Conservation (phyloP, 2,888 invertebrate species). For the Eurois occulta region DNA sequence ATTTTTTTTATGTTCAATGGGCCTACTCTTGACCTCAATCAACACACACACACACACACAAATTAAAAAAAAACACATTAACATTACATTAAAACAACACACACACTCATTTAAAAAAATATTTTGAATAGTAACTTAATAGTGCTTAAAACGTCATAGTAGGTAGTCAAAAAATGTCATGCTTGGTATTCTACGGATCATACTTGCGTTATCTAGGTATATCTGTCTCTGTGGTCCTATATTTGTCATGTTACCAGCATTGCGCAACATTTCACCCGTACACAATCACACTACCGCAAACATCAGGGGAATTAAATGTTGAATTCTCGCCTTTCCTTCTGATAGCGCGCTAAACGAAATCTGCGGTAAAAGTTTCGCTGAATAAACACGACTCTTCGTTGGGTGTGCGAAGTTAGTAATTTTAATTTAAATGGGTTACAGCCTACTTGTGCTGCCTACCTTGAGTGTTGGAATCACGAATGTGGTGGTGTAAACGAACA, state of each 20-base stretch:
- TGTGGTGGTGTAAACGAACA: slow-evolving; percentile 59
- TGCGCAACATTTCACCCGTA: slow-evolving; percentile 71
- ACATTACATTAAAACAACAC: too few species aligned
- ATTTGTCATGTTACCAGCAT: slow-evolving; percentile 74
- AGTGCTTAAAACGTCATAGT: neutral
- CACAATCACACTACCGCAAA: slow-evolving; percentile 76
- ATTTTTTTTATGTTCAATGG: too few species aligned
- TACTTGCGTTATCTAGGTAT: neutral
- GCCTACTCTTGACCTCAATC: too few species aligned
- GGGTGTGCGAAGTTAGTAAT: slow-evolving; percentile 63
- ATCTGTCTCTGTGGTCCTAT: neutral
- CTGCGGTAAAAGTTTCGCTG: slow-evolving; percentile 60
- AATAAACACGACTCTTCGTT: slow-evolving; percentile 61
- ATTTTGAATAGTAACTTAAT: neutral
- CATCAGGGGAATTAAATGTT: slow-evolving; percentile 73
- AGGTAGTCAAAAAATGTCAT: neutral
- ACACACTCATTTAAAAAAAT: too few species aligned
- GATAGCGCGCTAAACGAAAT: slow-evolving; percentile 69
- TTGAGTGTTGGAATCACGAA: slow-evolving; percentile 59
- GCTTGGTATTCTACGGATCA: too few species aligned
- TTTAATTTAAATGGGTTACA: slow-evolving; percentile 69
- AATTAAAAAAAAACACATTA: too few species aligned
- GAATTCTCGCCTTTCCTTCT: slow-evolving; percentile 68
- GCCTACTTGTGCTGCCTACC: slow-evolving; percentile 53
- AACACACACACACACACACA: too few species aligned